Evolutionary conservation across 2,113 vertebrate genomes (phyloP).

Genomic region (Coracopsis vasa): DNA sequence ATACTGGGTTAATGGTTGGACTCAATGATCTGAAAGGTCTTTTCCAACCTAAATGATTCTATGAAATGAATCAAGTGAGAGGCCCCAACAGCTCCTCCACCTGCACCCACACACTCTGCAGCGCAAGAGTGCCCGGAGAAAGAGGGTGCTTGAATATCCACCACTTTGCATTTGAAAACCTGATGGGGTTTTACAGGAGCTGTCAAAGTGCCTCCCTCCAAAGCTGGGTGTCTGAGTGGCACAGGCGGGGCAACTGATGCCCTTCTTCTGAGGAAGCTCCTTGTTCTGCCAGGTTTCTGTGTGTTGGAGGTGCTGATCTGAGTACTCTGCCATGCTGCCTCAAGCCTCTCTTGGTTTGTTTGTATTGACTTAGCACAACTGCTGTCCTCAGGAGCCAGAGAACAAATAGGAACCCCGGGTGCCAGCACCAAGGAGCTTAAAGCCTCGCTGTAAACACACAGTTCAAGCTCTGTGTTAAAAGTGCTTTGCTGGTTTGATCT

Average conservation of each 20-base stretch:
- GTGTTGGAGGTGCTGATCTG: background rate
- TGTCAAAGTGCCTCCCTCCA: background rate
- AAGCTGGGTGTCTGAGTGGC: background rate
- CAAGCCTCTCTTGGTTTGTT: background rate
- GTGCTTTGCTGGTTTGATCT: background rate
- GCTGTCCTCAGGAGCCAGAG: background rate
- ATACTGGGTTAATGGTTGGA: background rate
- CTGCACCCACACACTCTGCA: background rate
- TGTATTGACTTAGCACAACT: background rate
- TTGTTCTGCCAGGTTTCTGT: background rate
- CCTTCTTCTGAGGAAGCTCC: background rate
- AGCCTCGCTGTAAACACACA: background rate
- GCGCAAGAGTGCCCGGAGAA: rapidly evolving
- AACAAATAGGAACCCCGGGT: background rate
- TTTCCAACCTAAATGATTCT: background rate
- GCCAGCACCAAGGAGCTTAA: background rate
- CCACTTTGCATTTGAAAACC: rapidly evolving
- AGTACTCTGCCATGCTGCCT: background rate
- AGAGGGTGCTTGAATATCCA: background rate
- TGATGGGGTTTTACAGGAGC: background rate
- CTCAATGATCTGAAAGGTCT: background rate
- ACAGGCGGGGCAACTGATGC: rapidly evolving
- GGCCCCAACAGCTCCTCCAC: background rate
- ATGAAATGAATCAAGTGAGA: background rate
- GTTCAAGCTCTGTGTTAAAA: background rate